These are phyloP conservation scores for Protophormia terraenovae DNA, from an alignment of 2,888 invertebrate genomes.

Conservation along the genomic window DNA sequence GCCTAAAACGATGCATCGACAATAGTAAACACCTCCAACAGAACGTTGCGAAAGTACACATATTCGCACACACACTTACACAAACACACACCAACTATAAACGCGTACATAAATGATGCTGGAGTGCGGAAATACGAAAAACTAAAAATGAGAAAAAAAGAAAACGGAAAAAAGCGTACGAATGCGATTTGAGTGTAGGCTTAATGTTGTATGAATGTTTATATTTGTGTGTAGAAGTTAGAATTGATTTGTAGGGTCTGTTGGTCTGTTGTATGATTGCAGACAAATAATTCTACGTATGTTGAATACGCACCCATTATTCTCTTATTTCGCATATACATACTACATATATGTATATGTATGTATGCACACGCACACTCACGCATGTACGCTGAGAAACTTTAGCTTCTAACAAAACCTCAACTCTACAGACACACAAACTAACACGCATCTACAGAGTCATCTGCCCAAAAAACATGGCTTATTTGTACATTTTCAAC, in stretches of 20 bases:
- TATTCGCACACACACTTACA: background rate
- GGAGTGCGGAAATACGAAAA: conserved; percentile 50
- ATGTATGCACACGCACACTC: conserved; percentile 11
- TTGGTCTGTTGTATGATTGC: conserved; percentile 52
- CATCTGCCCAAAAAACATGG: conserved; percentile 28
- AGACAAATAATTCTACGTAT: conserved; percentile 75
- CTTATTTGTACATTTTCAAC: conserved; percentile 34
- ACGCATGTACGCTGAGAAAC: conserved; percentile 37
- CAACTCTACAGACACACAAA: conserved; percentile 11
- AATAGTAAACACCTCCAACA: conserved; percentile 59
- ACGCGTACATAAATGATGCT: conserved; percentile 38
- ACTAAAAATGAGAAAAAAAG: background rate
- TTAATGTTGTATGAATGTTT: conserved; percentile 16
- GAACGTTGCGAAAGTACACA: conserved; percentile 28
- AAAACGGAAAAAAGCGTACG: conserved; percentile 37
- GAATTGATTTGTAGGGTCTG: conserved; percentile 57
- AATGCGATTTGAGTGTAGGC: conserved; percentile 31
- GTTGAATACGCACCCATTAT: conserved; percentile 78
- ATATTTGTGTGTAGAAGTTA: conserved; percentile 41
- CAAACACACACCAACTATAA: conserved; percentile 3
- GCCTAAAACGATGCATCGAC: conserved; percentile 66
- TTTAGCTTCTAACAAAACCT: conserved; percentile 42
- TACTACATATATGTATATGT: background rate
- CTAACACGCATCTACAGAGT: background rate
- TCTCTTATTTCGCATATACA: conserved; percentile 40